Conservation (phyloP, 92 coral and sea anemone genomes). For the Bergia puertoricense region DNA sequence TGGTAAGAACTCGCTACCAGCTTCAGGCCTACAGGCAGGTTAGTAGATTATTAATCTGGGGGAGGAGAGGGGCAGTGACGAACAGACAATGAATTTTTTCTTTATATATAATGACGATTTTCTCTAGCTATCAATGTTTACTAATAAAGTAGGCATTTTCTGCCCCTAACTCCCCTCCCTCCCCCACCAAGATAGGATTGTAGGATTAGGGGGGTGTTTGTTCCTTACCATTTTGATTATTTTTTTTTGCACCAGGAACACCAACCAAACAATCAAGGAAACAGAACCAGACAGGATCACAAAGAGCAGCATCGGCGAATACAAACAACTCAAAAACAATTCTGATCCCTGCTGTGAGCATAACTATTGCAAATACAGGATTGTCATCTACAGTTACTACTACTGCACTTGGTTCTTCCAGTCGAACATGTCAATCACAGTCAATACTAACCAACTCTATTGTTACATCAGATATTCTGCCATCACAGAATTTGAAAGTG, state of each 20-base stretch:
- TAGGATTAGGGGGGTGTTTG: background rate
- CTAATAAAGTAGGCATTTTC: too few species aligned
- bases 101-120: too few species aligned
- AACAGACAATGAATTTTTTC: too few species aligned
- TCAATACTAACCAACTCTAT: background rate
- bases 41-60: background rate
- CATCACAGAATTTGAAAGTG: background rate
- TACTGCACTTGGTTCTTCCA: background rate
- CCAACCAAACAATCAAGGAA: slow-evolving; percentile 5
- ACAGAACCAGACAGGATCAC: slow-evolving; percentile 9
- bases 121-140: background rate
- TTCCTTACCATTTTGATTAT: background rate
- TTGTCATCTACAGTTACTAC: background rate
- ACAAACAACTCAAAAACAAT: background rate
- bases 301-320: background rate
- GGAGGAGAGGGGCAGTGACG: background rate
- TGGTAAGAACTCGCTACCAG: background rate
- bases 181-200: background rate
- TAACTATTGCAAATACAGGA: background rate
- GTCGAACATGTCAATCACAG: background rate
- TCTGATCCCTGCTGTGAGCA: background rate
- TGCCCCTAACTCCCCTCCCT: too few species aligned
- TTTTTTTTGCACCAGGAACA: background rate
- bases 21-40: slow-evolving; percentile 23
- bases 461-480: background rate